phyloP scores from a whole-genome alignment of 2,888 invertebrate genomes.

The Pandemis cinnamomeana region DNA sequence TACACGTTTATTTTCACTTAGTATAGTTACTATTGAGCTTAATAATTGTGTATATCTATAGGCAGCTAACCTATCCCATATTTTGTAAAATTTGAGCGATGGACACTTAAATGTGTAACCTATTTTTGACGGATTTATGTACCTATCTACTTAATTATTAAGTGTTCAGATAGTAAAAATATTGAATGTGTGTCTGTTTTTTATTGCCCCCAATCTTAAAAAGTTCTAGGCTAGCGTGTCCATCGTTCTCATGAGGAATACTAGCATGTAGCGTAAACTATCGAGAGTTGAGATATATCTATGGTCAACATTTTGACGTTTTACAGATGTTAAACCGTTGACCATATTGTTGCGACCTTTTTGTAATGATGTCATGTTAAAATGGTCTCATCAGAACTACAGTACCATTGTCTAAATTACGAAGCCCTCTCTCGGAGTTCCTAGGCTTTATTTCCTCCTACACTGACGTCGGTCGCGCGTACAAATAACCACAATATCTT shows the following conservation, averaged over 20 bases:
- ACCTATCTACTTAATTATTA: constrained; percentile 3
- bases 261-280: constrained; percentile 3
- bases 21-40: not conserved
- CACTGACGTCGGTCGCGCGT: too few relatives aligned
- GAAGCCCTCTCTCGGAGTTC: too few relatives aligned
- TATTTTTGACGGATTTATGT: constrained; percentile 8
- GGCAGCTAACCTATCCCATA: not conserved
- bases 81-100: constrained; percentile 11
- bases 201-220: not conserved
- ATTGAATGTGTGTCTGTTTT: constrained; percentile 7
- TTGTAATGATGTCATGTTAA: too few relatives aligned
- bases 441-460: too few relatives aligned
- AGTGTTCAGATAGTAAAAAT: not conserved
- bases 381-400: too few relatives aligned
- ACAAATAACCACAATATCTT: too few relatives aligned
- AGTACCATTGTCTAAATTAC: too few relatives aligned
- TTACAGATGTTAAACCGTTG: too few relatives aligned
- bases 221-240: not conserved
- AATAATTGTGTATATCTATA: not conserved
- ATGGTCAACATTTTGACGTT: too few relatives aligned
- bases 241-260: constrained; percentile 1
- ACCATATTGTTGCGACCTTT: too few relatives aligned
- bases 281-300: not conserved
- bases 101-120: constrained; percentile 5
- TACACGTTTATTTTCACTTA: not conserved